Evolutionary conservation across 35 echinoderm and acorn worm genomes (phyloP), one percentile per base, ranked within the genome.

Genomic region (Apostichopus californicus): DNA sequence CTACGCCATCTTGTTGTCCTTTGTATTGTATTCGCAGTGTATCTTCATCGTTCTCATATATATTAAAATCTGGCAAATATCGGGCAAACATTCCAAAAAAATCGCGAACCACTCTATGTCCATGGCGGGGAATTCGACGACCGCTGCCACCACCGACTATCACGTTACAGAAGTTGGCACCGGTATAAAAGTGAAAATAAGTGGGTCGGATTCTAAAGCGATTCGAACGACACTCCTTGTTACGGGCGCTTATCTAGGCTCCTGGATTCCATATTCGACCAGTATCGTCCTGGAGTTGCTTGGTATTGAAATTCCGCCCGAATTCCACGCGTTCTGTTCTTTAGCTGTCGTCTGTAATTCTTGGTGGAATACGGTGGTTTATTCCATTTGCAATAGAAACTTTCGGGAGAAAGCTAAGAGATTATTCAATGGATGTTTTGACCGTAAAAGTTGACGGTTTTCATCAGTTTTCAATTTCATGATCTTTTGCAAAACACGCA

Each of bases 351-450:
- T 91, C 65, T 91, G 72, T 59, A 91, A 91, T 34, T 78, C 89
- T 5, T 91, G 89, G 89, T 91, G 89, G 89, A 91, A 91, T 24
- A 91, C 89, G 12, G 68, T 91, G 26, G 89, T 91, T 18, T 91
- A 91, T 52, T 91, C 89, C 14, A 78, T 91, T n/a, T 91, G 71
- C 53, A 91, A 91, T 54, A 5, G 89, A 25, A 79, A 18, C 22
- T 91, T 91, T 54, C 54, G 89, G 54, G 61, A 77, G 0, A 59
- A 79, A 60, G 55, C 85, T 18, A 82, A 82, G 80, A 8, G 55
- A 82, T 61, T 61, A 61, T 61, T 61, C 8, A 61, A 61, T 61
- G 58, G 58, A 12, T 61, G 58, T 61, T 61, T 61, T 8, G 7
- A 61, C 58, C 1, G 58, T 12, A 61, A 61, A 5, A 8, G 58